Evolutionary conservation across 2,113 vertebrate genomes (phyloP), one percentile per base, ranked within the genome.

Genomic region (Hippocampus abdominalis): DNA sequence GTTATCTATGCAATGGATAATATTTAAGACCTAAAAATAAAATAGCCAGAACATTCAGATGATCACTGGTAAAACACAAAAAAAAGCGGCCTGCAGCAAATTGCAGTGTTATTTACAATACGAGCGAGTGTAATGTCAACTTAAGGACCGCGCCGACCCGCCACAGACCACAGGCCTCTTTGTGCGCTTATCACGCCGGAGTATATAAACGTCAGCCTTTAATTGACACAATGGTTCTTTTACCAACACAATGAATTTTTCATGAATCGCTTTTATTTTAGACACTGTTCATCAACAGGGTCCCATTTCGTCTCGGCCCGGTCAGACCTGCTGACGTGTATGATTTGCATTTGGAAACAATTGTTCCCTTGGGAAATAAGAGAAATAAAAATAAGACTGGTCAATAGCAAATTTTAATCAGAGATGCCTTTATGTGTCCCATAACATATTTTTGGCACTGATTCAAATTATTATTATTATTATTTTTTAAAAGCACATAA

Each of bases 191-290:
- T 77, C 69, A 77, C 64, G 61, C 72, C 53, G 48, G 13, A 76
- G 70, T 77, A 48, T 75, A 80, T 78, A 77, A 82, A 82, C 83
- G 74, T 75, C 76, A 73, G 68, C 74, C 56, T 59, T 73, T 82
- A 80, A 86, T 68, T 73, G 75, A 74, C 10, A 29, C 66, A 74
- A 73, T 76, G 65, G 71, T 64, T 44, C 39, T 75, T 75, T 70
- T 54, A 66, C 59, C 53, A 21, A 54, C 77, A 32, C 27, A 53
- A 82, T 86, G 64, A 79, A 82, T 84, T 80, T 81, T 81, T 86
- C 70, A 81, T 78, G 57, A 72, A 51, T 72, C 42, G 77, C 10
- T 75, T 57, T 36, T 80, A 78, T 81, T 86, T 82, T 68, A 61
- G 63, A 82, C 51, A 61, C 75, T 79, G 42, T 82, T 81, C 73